Conservation (phyloP, 2,888 invertebrate species). For the Steinernema scapterisci region DNA sequence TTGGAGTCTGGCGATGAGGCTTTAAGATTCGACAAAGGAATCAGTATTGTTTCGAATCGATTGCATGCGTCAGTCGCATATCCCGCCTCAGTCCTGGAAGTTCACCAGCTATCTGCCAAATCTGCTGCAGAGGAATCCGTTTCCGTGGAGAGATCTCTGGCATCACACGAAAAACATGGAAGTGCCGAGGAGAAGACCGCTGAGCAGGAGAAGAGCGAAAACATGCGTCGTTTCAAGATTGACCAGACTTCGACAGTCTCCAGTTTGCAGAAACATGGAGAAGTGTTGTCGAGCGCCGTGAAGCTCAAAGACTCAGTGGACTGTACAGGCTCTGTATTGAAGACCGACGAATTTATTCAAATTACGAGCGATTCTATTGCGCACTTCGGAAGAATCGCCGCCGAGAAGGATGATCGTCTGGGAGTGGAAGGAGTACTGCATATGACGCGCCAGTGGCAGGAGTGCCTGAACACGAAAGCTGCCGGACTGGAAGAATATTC, state of each 20-base stretch:
- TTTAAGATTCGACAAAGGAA: neutral
- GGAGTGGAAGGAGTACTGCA: constrained; percentile 43
- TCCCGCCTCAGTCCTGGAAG: neutral
- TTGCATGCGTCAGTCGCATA: neutral
- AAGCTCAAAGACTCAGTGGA: neutral
- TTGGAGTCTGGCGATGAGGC: neutral
- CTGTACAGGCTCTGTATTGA: neutral
- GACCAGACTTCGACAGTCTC: neutral
- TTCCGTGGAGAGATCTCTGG: too few species aligned
- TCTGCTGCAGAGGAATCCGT: neutral
- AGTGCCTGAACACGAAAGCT: constrained; percentile 43
- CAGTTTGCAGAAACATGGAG: neutral
- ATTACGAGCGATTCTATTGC: constrained; percentile 1
- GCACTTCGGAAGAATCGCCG: constrained; percentile 45
- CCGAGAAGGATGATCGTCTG: constrained; percentile 49
- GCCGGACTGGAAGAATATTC: constrained; percentile 37
- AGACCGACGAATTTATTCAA: neutral
- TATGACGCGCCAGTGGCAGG: constrained; percentile 47
- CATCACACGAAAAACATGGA: neutral
- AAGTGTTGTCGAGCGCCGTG: neutral
- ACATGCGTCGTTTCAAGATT: neutral
- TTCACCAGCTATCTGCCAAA: neutral
- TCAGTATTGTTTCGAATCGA: neutral
- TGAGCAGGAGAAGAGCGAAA: neutral
- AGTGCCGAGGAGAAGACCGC: neutral